Conservation (phyloP, 2,113 vertebrate genomes). For the Edolisoma coerulescens region DNA sequence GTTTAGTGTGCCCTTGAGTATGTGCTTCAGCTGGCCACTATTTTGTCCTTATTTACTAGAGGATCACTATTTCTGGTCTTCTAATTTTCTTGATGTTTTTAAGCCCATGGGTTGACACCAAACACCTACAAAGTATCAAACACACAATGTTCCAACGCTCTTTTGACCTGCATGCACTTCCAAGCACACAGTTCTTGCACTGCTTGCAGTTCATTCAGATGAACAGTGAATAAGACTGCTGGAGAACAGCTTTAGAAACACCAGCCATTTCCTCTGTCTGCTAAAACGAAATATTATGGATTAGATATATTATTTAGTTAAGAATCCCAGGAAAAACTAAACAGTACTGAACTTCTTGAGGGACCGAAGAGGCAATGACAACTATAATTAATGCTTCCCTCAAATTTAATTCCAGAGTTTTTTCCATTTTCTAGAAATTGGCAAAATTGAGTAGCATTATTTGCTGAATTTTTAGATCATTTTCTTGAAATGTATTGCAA, state of each 20-base stretch:
- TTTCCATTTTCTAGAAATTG: background rate
- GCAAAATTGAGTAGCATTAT: background rate
- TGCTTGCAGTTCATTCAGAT: background rate
- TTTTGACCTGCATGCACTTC: background rate
- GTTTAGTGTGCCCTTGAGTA: background rate
- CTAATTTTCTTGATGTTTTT: background rate
- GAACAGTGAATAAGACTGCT: background rate
- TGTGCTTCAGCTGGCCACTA: background rate
- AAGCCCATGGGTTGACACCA: background rate
- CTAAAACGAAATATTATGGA: background rate
- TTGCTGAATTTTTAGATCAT: background rate
- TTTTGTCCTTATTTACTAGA: background rate
- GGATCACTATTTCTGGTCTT: background rate
- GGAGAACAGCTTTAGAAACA: background rate
- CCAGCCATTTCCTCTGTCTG: background rate
- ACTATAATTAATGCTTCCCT: background rate
- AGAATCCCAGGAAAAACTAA: background rate
- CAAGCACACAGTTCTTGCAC: background rate
- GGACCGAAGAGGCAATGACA: background rate
- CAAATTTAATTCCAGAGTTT: background rate
- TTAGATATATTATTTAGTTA: background rate
- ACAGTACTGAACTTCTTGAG: background rate
- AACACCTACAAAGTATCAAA: background rate
- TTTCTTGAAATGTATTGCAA: background rate
- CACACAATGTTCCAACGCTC: rapidly evolving